Evolutionary conservation across 2,113 vertebrate genomes (phyloP), one percentile per base, ranked within the genome.

Genomic region (Melospiza melodia): DNA sequence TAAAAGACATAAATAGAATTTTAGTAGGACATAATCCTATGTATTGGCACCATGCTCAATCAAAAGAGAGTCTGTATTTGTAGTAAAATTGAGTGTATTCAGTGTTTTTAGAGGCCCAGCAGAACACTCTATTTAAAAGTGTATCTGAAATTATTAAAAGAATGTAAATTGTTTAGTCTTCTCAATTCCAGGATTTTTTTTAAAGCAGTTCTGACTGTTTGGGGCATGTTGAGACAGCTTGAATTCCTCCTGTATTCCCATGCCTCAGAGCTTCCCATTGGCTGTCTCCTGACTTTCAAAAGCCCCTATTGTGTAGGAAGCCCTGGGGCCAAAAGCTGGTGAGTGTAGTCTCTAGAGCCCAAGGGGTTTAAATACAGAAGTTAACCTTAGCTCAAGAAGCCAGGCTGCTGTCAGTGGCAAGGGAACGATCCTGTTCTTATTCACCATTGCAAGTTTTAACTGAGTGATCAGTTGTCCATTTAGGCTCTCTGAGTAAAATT

Each of bases 191-290:
- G 31, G 27, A 3, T 48, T 84, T 94, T 94, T 95, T 92, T 80
- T 1, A 8, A 88, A 90, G 61, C 65, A 30, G 27, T 74, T 84
- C 63, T 97, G 76, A 75, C 86, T 97, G 69, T 84, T 84, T 94
- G 19, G 48, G 92, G 28, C 95, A 33, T 84, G 96, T 93, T 90
- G 86, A 94, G 57, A 68, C 95, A 92, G 48, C 35, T 75, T 81
- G 62, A 96, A 93, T 96, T 96, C 94, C 76, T 95, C 15, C 52
- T 68, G 11, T 94, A 87, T 94, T 93, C 93, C 65, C 61, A 87
- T 78, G 75, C 73, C 57, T 94, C 61, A 48, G 76, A 92, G 65
- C 52, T 87, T 90, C 57, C 61, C 67, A 78, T 78, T 96, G 94
- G 92, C 83, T 87, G 41, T 57, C 85, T 87, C 52, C 59, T 44